These are phyloP conservation scores for Nylanderia fulva DNA, from an alignment of 1,140 invertebrate species.

Conservation along the genomic window DNA sequence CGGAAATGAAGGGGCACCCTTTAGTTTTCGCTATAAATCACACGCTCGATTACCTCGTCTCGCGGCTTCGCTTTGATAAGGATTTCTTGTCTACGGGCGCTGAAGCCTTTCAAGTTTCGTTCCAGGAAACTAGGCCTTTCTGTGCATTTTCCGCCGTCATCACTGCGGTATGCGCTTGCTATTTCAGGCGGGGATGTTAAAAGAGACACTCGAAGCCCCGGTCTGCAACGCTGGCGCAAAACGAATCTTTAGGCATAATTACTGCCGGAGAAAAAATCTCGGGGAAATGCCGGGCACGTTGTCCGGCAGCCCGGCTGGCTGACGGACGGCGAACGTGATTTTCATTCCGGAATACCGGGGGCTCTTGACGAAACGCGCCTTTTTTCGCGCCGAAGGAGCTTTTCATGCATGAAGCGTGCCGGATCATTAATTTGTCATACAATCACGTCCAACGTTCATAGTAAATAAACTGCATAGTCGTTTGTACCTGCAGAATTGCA, in stretches of 20 bases:
- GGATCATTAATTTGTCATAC: constrained; percentile 55
- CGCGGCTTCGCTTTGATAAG: constrained; percentile 66
- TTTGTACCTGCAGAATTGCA: background rate
- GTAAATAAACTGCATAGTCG: constrained; percentile 19
- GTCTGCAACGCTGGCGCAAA: background rate
- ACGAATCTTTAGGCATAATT: constrained; percentile 72
- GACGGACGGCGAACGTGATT: constrained; percentile 67
- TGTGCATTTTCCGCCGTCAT: background rate
- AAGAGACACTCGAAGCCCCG: constrained; percentile 62
- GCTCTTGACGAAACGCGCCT: constrained; percentile 41
- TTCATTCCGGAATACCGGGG: constrained; percentile 42
- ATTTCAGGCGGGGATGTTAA: constrained; percentile 36
- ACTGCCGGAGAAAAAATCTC: constrained; percentile 58
- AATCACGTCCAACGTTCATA: constrained; percentile 23
- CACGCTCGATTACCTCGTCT: constrained; percentile 66
- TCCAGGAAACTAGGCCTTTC: constrained; percentile 42
- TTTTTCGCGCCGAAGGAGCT: constrained; percentile 46
- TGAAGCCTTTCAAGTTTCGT: constrained; percentile 27
- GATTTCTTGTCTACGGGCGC: constrained; percentile 31
- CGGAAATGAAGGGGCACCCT: constrained; percentile 71
- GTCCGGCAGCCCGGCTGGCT: constrained; percentile 24
- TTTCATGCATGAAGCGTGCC: constrained; percentile 49
- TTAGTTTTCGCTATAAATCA: constrained; percentile 71
- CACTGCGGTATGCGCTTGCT: constrained; percentile 47
- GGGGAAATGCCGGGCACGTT: constrained; percentile 65